Conservation (phyloP, 2,113 vertebrate genomes). For the Laterallus jamaicensis region DNA sequence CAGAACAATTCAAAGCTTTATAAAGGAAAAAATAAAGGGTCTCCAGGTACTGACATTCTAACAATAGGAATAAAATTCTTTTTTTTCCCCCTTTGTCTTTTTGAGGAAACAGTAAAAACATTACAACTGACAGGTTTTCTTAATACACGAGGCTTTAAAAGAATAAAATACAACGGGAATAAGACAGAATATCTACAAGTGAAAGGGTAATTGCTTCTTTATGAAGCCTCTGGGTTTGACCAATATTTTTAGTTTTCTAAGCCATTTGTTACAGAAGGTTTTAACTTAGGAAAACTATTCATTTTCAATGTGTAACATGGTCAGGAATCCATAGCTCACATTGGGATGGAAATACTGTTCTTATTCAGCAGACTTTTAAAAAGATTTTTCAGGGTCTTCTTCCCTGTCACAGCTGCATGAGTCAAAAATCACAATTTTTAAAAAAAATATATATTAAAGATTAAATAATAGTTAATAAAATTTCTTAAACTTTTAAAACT, state of each 20-base stretch:
- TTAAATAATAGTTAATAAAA: background rate
- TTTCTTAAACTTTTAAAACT: background rate
- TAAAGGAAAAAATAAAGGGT: constrained; percentile 37
- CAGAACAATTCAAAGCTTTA: constrained; percentile 28
- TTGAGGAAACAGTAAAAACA: constrained; percentile 4
- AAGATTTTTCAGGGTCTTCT: background rate
- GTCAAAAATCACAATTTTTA: background rate
- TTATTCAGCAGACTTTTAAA: background rate
- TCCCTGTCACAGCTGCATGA: background rate
- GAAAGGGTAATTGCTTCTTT: constrained; percentile 11
- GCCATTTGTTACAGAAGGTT: background rate
- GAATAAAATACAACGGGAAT: background rate
- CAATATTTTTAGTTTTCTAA: background rate
- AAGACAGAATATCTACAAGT: constrained; percentile 4
- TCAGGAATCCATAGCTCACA: background rate
- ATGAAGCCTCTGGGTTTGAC: background rate
- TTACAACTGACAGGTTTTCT: constrained; percentile 11
- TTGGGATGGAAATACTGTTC: background rate
- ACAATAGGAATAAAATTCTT: background rate
- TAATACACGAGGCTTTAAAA: constrained; percentile 9
- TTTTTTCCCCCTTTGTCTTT: background rate
- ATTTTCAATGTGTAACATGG: background rate
- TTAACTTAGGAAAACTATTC: background rate
- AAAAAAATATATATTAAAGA: background rate
- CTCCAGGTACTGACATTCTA: constrained; percentile 44